Percentiles rank a stretch among this genome's conserved stretches.
Evolutionary conservation across 2,113 vertebrate species (phyloP).

Genomic region (Marcusenius ussheri): DNA sequence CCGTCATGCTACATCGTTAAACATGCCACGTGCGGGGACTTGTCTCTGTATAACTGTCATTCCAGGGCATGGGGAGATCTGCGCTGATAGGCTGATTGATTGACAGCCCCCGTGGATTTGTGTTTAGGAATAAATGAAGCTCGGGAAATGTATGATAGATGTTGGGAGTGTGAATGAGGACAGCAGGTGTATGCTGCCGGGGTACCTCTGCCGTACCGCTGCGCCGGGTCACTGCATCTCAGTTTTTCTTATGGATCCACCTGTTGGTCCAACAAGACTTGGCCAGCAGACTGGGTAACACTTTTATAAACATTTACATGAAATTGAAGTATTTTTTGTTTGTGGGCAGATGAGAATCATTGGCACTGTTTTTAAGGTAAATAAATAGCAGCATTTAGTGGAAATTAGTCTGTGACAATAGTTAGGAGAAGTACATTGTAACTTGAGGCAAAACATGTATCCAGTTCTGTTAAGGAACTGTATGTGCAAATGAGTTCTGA

Average conservation of each 20-base stretch:
- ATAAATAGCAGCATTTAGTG: neutral
- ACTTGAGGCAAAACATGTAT: neutral
- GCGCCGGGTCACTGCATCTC: neutral
- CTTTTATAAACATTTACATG: neutral
- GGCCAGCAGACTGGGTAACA: neutral
- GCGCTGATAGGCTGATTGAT: slow-evolving; percentile 29
- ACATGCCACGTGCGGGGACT: neutral
- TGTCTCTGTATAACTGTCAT: neutral
- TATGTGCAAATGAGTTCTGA: neutral
- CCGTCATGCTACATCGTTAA: neutral
- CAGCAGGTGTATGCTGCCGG: neutral
- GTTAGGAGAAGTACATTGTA: neutral
- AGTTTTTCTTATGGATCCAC: too few relatives aligned
- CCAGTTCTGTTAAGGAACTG: neutral
- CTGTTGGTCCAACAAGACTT: neutral
- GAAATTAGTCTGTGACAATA: neutral
- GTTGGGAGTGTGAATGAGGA: neutral
- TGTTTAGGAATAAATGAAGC: neutral
- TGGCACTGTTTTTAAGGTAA: neutral
- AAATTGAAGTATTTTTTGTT: neutral
- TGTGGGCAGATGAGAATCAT: neutral
- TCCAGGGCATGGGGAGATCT: slow-evolving; percentile 15
- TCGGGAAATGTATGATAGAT: neutral
- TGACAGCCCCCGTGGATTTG: neutral
- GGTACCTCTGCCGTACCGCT: neutral